Conservation (phyloP, 64 coral and sea anemone species). For the Anthopleura sola region DNA sequence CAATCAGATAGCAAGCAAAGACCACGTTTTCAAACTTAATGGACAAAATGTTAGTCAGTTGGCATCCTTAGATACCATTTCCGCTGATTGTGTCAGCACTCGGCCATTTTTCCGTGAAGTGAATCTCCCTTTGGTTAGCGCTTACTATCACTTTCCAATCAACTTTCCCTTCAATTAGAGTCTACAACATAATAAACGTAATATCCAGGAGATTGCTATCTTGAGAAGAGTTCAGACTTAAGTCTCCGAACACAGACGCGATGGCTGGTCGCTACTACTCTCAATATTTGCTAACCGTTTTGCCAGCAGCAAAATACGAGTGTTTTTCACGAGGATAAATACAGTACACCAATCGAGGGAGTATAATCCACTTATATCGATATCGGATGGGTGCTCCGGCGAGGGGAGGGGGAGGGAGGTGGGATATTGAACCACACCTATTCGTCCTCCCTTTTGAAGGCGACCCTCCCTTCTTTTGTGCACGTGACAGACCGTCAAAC, state of each 20-base stretch:
- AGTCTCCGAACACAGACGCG: background rate
- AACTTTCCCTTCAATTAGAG: constrained; percentile 1
- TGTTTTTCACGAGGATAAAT: background rate
- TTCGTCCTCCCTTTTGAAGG: background rate
- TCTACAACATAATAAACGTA: constrained; percentile 5
- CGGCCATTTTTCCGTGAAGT: background rate
- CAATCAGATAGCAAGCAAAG: background rate
- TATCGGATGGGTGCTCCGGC: background rate
- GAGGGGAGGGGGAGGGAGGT: no score
- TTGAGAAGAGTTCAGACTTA: background rate
- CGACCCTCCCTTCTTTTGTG: no score
- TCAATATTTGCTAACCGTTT: constrained; percentile 4
- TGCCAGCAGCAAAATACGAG: background rate
- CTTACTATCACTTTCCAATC: constrained; percentile 4
- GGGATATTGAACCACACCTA: background rate
- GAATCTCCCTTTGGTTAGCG: background rate
- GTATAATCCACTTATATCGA: background rate
- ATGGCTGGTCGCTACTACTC: background rate
- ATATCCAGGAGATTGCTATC: constrained; percentile 12
- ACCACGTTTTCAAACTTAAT: background rate
- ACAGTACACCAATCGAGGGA: background rate
- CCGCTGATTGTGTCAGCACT: background rate
- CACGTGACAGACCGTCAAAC: background rate
- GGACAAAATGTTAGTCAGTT: background rate
- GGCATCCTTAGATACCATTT: background rate